Percentiles rank a stretch among this genome's conserved stretches.
Conservation (phyloP, 2,113 vertebrate genomes). For the Eptesicus fuscus region DNA sequence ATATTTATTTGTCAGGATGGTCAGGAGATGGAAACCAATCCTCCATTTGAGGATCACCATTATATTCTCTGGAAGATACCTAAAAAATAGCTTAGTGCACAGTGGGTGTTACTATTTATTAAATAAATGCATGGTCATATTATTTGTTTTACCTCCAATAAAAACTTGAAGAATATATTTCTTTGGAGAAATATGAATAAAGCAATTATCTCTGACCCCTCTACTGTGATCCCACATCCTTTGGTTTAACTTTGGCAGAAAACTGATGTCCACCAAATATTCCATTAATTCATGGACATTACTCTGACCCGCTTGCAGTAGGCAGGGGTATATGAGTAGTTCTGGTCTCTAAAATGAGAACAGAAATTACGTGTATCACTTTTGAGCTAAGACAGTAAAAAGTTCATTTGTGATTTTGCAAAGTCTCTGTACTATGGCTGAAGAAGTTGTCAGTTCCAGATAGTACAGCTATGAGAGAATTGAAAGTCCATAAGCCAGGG, state of each 20-base stretch:
- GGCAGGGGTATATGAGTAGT: not conserved
- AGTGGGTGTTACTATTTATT: not conserved
- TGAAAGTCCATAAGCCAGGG: not conserved
- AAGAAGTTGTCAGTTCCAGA: not conserved
- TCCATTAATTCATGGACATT: not conserved
- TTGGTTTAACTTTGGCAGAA: not conserved
- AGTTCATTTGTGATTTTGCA: not conserved
- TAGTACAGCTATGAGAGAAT: not conserved
- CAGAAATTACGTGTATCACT: not conserved
- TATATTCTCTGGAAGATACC: not conserved
- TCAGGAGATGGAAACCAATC: not conserved
- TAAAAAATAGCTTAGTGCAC: not conserved
- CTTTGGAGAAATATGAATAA: not conserved
- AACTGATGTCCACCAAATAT: not conserved
- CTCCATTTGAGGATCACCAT: not conserved
- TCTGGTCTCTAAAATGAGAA: not conserved
- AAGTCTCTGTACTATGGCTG: not conserved
- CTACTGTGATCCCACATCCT: not conserved
- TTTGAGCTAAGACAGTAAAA: not conserved
- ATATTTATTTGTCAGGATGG: not conserved
- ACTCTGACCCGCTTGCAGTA: not conserved
- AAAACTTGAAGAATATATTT: not conserved
- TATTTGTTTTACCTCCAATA: not conserved
- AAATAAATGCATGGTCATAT: not conserved
- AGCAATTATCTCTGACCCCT: not conserved